A percentile compares a stretch with the other conserved stretches of the same genome.
Conservation (phyloP, 2,797 vertebrate species). For the Alfaro cultratus region DNA sequence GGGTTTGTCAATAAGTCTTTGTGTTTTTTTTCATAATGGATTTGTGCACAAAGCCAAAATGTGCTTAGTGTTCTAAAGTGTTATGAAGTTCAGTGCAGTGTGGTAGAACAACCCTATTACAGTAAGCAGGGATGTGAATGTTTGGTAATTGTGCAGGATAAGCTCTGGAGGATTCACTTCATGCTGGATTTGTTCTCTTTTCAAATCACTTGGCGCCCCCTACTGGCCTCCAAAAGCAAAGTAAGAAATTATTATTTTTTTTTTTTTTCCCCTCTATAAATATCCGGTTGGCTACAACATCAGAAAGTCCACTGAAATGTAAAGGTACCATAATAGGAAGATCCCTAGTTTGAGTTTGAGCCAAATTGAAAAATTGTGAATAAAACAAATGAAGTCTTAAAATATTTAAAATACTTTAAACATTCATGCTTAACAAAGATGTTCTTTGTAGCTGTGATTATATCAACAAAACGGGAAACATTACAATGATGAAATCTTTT, state of each 20-base stretch:
- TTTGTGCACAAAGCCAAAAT: slow-evolving; percentile 36
- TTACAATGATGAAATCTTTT: not conserved
- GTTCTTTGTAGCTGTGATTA: not conserved
- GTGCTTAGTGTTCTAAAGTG: slow-evolving; percentile 28
- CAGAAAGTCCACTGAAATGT: not conserved
- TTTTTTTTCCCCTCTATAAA: not conserved
- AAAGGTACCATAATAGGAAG: not conserved
- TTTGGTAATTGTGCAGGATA: not conserved
- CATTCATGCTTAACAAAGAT: not conserved
- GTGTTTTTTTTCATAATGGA: slow-evolving; percentile 48
- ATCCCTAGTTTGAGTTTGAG: not conserved
- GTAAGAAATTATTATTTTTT: no score
- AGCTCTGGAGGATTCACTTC: not conserved
- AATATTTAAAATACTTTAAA: not conserved
- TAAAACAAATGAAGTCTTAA: not conserved
- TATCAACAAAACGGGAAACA: not conserved
- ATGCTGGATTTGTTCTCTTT: slow-evolving; percentile 31
- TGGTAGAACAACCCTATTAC: slow-evolving; percentile 24
- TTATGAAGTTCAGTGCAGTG: slow-evolving; percentile 4
- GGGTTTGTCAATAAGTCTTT: slow-evolving; percentile 41
- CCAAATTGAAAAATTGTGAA: not conserved
- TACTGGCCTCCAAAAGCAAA: slow-evolving; percentile 28
- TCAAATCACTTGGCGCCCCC: slow-evolving; percentile 55
- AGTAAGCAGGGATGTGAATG: slow-evolving; percentile 6
- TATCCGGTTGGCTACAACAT: not conserved